Percentiles rank a stretch among this genome's conserved stretches.
Conservation (phyloP, 2,888 invertebrate species). For the Limenitis camilla region DNA sequence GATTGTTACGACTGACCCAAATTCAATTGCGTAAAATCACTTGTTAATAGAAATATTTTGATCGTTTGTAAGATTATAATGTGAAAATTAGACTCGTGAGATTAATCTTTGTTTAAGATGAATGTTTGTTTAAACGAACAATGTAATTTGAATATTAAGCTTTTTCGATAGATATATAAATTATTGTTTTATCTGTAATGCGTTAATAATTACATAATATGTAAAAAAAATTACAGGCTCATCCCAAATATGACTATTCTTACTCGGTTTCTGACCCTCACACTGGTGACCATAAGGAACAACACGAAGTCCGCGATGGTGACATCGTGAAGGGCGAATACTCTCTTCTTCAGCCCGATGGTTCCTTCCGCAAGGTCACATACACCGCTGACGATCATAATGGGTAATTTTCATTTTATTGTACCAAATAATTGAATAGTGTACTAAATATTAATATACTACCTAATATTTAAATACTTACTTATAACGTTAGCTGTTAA, state of each 20-base stretch:
- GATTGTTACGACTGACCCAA: slow-evolving; percentile 27
- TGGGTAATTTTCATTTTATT: slow-evolving; percentile 42
- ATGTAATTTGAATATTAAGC: neutral
- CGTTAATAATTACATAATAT: neutral
- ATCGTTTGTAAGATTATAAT: slow-evolving; percentile 18
- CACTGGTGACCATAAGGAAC: slow-evolving; percentile 70
- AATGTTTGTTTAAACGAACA: too few relatives aligned
- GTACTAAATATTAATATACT: too few relatives aligned
- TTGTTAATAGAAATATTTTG: slow-evolving; percentile 23
- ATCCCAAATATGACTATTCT: slow-evolving; percentile 69
- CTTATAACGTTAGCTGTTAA: too few relatives aligned
- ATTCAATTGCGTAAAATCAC: slow-evolving; percentile 29
- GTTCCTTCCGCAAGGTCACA: slow-evolving; percentile 70
- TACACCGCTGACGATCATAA: slow-evolving; percentile 71
- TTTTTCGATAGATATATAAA: too few relatives aligned
- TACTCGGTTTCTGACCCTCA: slow-evolving; percentile 70
- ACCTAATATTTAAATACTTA: too few relatives aligned
- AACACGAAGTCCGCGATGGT: slow-evolving; percentile 64
- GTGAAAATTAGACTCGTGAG: slow-evolving; percentile 3
- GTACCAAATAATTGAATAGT: neutral
- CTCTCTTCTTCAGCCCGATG: slow-evolving; percentile 66
- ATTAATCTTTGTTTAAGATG: neutral
- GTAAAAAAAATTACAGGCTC: slow-evolving; percentile 42
- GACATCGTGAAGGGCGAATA: slow-evolving; percentile 68
- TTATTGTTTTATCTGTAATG: neutral